These are phyloP conservation scores for Julus scanicus DNA, from an alignment of 2,888 invertebrate species.

Conservation along the genomic window DNA sequence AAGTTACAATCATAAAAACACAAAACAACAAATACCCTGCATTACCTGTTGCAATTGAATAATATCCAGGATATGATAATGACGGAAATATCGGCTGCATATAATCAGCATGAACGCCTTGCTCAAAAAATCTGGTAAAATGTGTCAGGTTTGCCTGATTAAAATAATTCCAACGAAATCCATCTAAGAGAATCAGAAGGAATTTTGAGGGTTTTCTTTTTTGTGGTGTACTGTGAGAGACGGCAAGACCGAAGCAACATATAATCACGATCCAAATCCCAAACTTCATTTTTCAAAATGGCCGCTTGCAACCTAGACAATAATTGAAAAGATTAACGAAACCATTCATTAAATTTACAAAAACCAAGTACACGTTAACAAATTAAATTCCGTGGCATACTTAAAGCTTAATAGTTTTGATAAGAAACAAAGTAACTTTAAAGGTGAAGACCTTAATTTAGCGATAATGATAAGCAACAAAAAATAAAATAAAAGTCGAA, in stretches of 20 bases:
- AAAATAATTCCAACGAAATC: constrained; percentile 55
- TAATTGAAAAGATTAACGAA: not conserved
- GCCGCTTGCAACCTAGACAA: not conserved
- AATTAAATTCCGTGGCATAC: not conserved
- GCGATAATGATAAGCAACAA: too few relatives aligned
- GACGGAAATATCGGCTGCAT: constrained; percentile 53
- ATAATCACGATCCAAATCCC: not conserved
- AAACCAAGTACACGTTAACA: not conserved
- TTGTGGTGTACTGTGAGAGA: not conserved
- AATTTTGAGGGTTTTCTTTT: constrained; percentile 40
- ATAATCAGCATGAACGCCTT: constrained; percentile 52
- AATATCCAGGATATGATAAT: constrained; percentile 53
- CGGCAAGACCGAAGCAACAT: not conserved
- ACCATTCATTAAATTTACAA: not conserved
- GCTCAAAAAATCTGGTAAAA: constrained; percentile 19
- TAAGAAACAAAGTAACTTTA: not conserved
- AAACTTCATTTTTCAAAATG: not conserved
- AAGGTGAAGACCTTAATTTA: not conserved
- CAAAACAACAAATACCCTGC: not conserved
- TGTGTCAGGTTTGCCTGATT: constrained; percentile 30
- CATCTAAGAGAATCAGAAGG: constrained; percentile 51
- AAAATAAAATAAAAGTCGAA: too few relatives aligned
- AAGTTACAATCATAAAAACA: not conserved
- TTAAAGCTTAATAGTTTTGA: not conserved
- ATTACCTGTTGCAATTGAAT: constrained; percentile 52